A percentile compares a stretch with the other conserved stretches of the same genome.
phyloP scores from a whole-genome alignment of 1,140 invertebrate species.

The Drosophila pandora region DNA sequence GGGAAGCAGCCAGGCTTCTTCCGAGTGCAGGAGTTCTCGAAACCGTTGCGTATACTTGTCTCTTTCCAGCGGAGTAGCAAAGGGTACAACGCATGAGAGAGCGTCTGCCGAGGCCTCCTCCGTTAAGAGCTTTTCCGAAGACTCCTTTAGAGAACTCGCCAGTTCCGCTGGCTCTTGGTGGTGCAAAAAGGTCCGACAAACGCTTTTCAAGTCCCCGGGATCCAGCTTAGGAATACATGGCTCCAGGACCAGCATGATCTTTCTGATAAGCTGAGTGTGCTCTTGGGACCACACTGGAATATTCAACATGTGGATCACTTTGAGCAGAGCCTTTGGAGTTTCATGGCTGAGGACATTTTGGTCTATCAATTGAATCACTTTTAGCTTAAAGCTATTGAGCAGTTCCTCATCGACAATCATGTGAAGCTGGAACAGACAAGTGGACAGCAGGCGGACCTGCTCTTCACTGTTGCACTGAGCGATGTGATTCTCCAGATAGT shows the following conservation, averaged over 20 bases:
- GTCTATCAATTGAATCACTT: constrained; percentile 43
- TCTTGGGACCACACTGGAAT: constrained; percentile 64
- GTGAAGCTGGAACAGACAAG: constrained; percentile 72
- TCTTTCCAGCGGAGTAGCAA: constrained; percentile 74
- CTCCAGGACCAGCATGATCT: constrained; percentile 41
- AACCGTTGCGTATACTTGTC: constrained; percentile 68
- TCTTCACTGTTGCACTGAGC: constrained; percentile 45
- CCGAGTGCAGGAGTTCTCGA: constrained; percentile 62
- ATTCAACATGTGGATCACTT: constrained; percentile 74
- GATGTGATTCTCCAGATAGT: constrained; percentile 55
- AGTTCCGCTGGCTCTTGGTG: constrained; percentile 74
- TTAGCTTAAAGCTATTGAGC: constrained; percentile 53
- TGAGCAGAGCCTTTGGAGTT: constrained; percentile 62
- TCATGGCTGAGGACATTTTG: constrained; percentile 26
- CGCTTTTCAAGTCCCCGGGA: constrained; percentile 50
- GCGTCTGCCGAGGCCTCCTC: constrained; percentile 47
- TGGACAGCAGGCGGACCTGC: constrained; percentile 68
- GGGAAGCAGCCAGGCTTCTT: constrained; percentile 41
- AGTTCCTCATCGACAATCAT: constrained; percentile 52
- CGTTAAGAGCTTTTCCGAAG: constrained; percentile 48
- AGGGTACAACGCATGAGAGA: constrained; percentile 67
- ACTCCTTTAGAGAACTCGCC: constrained; percentile 38
- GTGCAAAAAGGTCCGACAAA: constrained; percentile 64
- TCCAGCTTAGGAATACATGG: constrained; percentile 48
- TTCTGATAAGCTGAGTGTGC: constrained; percentile 58